phyloP scores from a whole-genome alignment of 1,140 invertebrate genomes.

The Daktulosphaira vitifoliae region DNA sequence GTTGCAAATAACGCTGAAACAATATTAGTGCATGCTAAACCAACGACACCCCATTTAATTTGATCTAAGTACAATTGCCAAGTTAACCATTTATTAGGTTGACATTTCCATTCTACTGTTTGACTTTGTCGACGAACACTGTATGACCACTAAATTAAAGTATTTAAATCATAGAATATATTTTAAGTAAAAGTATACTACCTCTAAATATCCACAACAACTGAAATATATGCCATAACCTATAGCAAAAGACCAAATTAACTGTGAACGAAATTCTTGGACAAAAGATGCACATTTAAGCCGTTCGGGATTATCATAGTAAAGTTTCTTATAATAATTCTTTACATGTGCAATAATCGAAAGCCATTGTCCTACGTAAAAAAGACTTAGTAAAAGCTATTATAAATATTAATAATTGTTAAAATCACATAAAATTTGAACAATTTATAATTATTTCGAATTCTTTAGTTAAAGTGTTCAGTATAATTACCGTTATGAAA shows the following conservation, averaged over 20 bases:
- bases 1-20: conserved; percentile 53
- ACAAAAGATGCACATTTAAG: not conserved
- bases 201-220: conserved; percentile 17
- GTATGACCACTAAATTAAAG: conserved; percentile 55
- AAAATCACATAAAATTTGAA: too few species aligned
- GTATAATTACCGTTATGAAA: too few species aligned
- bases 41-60: conserved; percentile 54
- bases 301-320: too few species aligned
- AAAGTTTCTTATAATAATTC: not conserved
- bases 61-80: conserved; percentile 59
- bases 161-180: not conserved
- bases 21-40: conserved; percentile 49
- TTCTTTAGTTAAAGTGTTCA: too few species aligned
- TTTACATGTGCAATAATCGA: not conserved
- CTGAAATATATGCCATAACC: conserved; percentile 9
- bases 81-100: conserved; percentile 58
- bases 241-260: not conserved
- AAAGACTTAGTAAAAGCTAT: too few species aligned
- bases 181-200: conserved; percentile 4
- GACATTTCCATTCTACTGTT: conserved; percentile 63
- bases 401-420: too few species aligned
- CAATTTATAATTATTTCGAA: too few species aligned
- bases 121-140: conserved; percentile 52
- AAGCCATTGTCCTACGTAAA: conserved; percentile 2
- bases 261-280: not conserved